phyloP scores from a whole-genome alignment of 2,113 vertebrate species.

The Odocoileus virginianus region DNA sequence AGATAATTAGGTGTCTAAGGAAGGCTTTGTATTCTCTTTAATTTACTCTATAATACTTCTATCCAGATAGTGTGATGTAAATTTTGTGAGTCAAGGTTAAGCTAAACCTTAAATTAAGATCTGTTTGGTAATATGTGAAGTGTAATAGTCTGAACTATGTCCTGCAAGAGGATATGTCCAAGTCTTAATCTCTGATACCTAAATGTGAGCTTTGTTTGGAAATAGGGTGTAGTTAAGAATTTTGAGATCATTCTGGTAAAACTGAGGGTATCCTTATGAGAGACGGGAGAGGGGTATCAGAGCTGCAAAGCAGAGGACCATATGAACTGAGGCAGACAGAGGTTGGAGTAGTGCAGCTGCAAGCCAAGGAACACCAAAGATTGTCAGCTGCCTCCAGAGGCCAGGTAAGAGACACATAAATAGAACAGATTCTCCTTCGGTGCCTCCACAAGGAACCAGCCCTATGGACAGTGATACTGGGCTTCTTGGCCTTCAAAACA shows the following conservation, averaged over 20 bases:
- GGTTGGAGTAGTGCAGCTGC: neutral
- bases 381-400: neutral
- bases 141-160: neutral
- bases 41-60: neutral
- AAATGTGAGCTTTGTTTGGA: neutral
- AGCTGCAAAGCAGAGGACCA: neutral
- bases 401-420: neutral
- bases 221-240: neutral
- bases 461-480: neutral
- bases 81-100: neutral
- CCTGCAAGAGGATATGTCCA: neutral
- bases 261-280: neutral
- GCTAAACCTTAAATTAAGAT: neutral
- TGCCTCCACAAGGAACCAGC: neutral
- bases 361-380: neutral
- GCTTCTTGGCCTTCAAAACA: neutral
- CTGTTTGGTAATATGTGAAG: neutral
- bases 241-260: neutral
- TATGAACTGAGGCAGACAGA: neutral
- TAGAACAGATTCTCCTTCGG: neutral
- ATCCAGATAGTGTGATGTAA: neutral
- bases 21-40: neutral
- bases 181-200: neutral
- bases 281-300: neutral
- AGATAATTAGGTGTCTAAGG: neutral